Base-by-base conservation (phyloP, 1,140 invertebrate species). In the Pteromalus puparum region DNA sequence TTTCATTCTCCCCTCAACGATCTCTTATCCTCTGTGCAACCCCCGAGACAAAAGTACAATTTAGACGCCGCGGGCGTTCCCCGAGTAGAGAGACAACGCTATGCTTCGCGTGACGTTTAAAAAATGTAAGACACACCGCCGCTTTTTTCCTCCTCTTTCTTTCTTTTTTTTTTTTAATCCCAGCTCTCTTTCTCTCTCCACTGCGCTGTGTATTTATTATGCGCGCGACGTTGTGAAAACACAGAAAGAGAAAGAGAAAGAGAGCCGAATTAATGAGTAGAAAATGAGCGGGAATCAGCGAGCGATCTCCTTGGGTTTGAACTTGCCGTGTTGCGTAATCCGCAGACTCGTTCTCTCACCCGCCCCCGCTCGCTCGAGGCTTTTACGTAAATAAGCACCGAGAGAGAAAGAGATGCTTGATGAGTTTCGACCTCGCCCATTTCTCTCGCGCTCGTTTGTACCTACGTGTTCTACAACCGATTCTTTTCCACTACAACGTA, bases 11-110 rank as follows among this genome's bases (percentile, higher is more conserved):
- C 77, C 53, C 9, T 75, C 61, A 5, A 2, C 72, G 18, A 65
- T 68, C 24, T 73, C 12, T 48, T 85, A 24, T 30, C 74, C 48
- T 38, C 67, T 15, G 18, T 15, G 68, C 24, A 28, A 26, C 34
- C 42, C 76, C 18, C 78, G 26, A 68, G 65, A 77, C 82, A 83
- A 83, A 83, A 53, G 74, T 77, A 70, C 38, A 83, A 77, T 83
- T 77, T 83, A 77, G 74, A 46, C 65, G 65, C 74, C 61, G 15
- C 82, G 26, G 82, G 82, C 61, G 65, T n/a, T 67, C 24, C 24
- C 26, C 70, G 28, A 46, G 61, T 0, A 9, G 13, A 42, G 28
- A 76, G 70, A 65, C 28, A 48, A 61, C 5, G 21, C 18, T 82
- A 65, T 73, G 61, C 65, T 82, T 74, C 70, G 12, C 48, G n/a